These are phyloP conservation scores for Catonia carolina DNA, from an alignment of 2,888 invertebrate species.

Conservation along the genomic window DNA sequence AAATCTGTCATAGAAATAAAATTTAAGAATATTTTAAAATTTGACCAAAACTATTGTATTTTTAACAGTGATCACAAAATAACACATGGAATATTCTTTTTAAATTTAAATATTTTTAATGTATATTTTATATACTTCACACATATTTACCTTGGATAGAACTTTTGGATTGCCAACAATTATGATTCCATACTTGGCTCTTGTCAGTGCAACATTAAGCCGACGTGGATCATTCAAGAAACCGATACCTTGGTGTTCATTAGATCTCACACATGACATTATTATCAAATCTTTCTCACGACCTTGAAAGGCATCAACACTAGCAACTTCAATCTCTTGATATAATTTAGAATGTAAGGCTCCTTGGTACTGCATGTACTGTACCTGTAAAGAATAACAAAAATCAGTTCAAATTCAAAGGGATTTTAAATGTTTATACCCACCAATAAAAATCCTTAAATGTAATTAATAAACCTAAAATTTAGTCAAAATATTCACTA, in stretches of 20 bases:
- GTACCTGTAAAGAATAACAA: conserved; percentile 47
- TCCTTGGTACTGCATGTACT: conserved; percentile 99
- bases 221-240: conserved; percentile 97
- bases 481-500: neutral
- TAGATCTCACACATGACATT: conserved; percentile 97
- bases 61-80: no score
- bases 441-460: no score
- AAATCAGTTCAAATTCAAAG: no score
- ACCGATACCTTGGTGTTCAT: conserved; percentile 98
- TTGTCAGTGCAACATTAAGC: conserved; percentile 93
- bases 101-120: no score
- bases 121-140: conserved; percentile 18
- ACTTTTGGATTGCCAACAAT: conserved; percentile 99
- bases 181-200: conserved; percentile 95
- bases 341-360: conserved; percentile 94
- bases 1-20: no score
- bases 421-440: neutral
- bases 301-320: conserved; percentile 99
- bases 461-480: neutral
- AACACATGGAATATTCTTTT: no score
- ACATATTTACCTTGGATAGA: conserved; percentile 77
- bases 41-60: no score
- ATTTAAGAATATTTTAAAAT: no score
- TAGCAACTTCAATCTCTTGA: conserved; percentile 97
- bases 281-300: conserved; percentile 99